These are phyloP conservation scores for Bruchidius siliquastri DNA, from an alignment of 2,888 invertebrate genomes.

Conservation along the genomic window DNA sequence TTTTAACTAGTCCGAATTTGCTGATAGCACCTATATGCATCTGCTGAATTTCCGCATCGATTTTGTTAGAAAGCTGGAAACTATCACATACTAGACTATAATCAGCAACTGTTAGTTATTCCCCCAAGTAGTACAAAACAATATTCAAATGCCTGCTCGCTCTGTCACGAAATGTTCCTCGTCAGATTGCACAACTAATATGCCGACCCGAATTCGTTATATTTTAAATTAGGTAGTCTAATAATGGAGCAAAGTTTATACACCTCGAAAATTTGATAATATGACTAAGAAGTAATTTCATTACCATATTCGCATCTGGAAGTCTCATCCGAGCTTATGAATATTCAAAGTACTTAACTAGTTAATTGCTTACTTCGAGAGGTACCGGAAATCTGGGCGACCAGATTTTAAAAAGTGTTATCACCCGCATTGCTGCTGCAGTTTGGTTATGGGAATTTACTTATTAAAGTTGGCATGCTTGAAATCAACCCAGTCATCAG, in stretches of 20 bases:
- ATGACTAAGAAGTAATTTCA: constrained; percentile 38
- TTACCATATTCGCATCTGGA: constrained; percentile 38
- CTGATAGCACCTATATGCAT: too few relatives aligned
- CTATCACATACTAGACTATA: neutral
- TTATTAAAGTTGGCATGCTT: neutral
- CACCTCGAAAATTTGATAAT: constrained; percentile 39
- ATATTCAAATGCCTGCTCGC: neutral
- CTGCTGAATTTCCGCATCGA: too few relatives aligned
- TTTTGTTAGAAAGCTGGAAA: too few relatives aligned
- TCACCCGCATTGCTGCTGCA: constrained; percentile 7
- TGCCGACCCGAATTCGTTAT: constrained; percentile 26
- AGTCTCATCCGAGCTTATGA: constrained; percentile 35
- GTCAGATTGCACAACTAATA: constrained; percentile 10
- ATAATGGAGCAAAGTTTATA: constrained; percentile 36
- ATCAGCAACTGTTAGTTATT: neutral
- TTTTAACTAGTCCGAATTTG: too few relatives aligned
- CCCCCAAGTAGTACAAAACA: neutral
- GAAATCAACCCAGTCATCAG: neutral
- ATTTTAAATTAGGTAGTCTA: constrained; percentile 30
- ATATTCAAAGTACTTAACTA: constrained; percentile 38
- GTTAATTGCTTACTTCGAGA: constrained; percentile 34
- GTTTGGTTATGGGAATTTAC: constrained; percentile 1
- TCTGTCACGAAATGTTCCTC: neutral
- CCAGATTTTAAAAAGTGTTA: constrained; percentile 20
- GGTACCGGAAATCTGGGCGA: constrained; percentile 23